Percentiles rank a stretch among this genome's conserved stretches.
phyloP scores from a whole-genome alignment of 2,113 vertebrate genomes.

The Paradoxurus hermaphroditus region DNA sequence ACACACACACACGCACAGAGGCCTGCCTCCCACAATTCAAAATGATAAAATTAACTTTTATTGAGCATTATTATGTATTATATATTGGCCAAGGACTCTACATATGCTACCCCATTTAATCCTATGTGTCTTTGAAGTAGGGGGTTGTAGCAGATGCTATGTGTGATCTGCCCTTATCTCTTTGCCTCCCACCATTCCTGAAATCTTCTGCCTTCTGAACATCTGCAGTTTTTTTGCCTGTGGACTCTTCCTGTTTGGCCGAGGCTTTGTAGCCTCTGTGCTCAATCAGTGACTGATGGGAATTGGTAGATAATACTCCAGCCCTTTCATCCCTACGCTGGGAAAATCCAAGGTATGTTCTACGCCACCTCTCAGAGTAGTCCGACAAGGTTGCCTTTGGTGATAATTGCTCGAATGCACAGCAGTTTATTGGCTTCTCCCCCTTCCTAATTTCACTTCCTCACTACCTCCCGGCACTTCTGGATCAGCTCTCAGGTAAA shows the following conservation, averaged over 20 bases:
- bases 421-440: neutral
- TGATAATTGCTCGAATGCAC: neutral
- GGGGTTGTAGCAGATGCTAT: neutral
- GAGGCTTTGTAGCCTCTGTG: neutral
- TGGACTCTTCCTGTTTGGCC: neutral
- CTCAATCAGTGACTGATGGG: neutral
- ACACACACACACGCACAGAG: neutral
- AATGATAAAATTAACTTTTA: neutral
- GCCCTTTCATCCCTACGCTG: neutral
- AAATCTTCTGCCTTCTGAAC: neutral
- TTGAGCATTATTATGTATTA: neutral
- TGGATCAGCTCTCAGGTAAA: neutral
- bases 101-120: neutral
- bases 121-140: neutral
- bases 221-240: neutral
- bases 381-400: neutral
- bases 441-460: neutral
- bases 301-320: neutral
- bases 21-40: neutral
- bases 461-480: neutral
- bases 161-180: neutral
- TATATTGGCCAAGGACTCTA: neutral
- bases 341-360: neutral
- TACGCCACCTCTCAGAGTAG: neutral
- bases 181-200: neutral